Conservation (phyloP, 2,113 vertebrate genomes). For the Oceanodroma tethys region DNA sequence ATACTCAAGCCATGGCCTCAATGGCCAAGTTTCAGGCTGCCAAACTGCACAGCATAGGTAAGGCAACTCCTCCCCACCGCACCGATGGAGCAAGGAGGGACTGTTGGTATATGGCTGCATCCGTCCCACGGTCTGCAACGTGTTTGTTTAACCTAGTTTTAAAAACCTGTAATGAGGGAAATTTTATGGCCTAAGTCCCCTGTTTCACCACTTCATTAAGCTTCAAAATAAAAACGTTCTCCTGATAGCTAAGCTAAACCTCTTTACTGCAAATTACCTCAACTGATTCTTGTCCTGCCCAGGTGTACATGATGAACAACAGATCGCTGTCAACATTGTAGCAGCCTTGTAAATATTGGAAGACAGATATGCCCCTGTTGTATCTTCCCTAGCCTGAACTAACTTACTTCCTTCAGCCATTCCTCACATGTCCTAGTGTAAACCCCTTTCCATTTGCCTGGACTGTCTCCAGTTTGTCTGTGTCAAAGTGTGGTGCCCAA, state of each 20-base stretch:
- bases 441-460: background rate
- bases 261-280: background rate
- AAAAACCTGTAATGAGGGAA: background rate
- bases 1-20: background rate
- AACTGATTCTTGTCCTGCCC: background rate
- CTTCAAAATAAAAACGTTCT: background rate
- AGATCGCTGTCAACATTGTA: background rate
- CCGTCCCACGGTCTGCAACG: background rate
- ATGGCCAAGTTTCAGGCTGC: background rate
- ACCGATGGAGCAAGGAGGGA: accelerated
- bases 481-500: background rate
- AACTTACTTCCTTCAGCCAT: background rate
- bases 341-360: background rate
- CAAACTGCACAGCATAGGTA: background rate
- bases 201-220: background rate
- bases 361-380: background rate
- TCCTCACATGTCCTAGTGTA: background rate
- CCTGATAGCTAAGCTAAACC: background rate
- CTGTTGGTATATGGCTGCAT: background rate
- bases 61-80: background rate
- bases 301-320: background rate
- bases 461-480: background rate
- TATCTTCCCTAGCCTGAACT: background rate
- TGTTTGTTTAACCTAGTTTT: background rate
- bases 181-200: background rate